These are phyloP conservation scores for Myodes glareolus DNA, from an alignment of 2,113 vertebrate genomes.

Conservation along the genomic window DNA sequence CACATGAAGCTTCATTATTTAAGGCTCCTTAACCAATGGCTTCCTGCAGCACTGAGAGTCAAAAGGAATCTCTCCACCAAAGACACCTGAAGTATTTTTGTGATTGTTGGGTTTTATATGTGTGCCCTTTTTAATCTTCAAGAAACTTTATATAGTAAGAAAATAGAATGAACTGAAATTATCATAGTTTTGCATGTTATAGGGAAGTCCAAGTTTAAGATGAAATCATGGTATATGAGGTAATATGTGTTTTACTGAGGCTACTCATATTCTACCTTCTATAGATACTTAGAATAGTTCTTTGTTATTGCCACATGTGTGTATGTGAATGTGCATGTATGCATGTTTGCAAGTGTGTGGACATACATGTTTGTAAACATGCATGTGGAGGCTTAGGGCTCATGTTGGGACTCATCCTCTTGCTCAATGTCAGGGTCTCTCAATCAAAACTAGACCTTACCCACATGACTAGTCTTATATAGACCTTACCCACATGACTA, in stretches of 20 bases:
- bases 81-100: constrained; percentile 46
- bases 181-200: constrained; percentile 43
- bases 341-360: neutral
- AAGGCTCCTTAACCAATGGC: constrained; percentile 81
- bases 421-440: neutral
- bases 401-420: neutral
- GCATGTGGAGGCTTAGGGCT: neutral
- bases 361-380: neutral
- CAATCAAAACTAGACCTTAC: neutral
- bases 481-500: neutral
- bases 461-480: too few species aligned
- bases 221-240: neutral
- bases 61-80: constrained; percentile 72
- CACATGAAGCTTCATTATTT: constrained; percentile 83
- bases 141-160: constrained; percentile 40
- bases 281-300: neutral
- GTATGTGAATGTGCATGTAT: neutral
- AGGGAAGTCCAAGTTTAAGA: constrained; percentile 15
- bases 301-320: neutral
- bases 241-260: neutral
- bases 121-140: neutral
- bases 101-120: neutral
- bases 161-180: constrained; percentile 42
- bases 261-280: neutral
- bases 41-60: constrained; percentile 76